Evolutionary conservation across 1,140 invertebrate species (phyloP).

Genomic region (Solen grandis): DNA sequence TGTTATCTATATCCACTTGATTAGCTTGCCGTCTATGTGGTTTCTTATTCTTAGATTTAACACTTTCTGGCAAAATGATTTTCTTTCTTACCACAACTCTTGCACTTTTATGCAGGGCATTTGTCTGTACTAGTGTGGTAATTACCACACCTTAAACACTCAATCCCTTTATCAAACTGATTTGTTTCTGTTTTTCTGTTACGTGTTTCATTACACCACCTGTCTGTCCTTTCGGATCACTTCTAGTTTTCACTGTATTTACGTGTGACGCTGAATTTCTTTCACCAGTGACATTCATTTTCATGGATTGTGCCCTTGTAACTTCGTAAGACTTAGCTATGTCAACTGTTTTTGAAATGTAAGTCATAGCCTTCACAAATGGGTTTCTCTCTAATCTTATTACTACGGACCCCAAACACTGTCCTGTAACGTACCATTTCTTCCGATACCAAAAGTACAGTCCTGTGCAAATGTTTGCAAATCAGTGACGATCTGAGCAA

Average conservation of each 20-base stretch:
- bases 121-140: no score
- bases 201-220: not conserved
- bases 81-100: slow-evolving; percentile 27
- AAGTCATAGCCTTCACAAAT: slow-evolving; percentile 45
- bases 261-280: not conserved
- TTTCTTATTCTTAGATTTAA: slow-evolving; percentile 1
- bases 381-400: slow-evolving; percentile 51
- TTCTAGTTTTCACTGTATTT: not conserved
- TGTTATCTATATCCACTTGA: not conserved
- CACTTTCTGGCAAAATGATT: slow-evolving; percentile 33
- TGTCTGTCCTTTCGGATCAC: not conserved
- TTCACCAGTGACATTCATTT: not conserved
- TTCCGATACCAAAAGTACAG: not conserved
- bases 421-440: slow-evolving; percentile 53
- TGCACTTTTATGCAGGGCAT: slow-evolving; percentile 23
- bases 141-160: slow-evolving; percentile 39
- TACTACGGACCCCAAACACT: slow-evolving; percentile 49
- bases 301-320: slow-evolving; percentile 24
- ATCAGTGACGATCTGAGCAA: no score
- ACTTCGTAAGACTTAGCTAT: slow-evolving; percentile 38
- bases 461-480: no score
- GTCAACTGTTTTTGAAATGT: slow-evolving; percentile 46
- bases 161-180: slow-evolving; percentile 8
- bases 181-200: not conserved
- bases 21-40: not conserved